Base-by-base conservation (phyloP, 2,888 invertebrate genomes). In the Pheosia gnoma region DNA sequence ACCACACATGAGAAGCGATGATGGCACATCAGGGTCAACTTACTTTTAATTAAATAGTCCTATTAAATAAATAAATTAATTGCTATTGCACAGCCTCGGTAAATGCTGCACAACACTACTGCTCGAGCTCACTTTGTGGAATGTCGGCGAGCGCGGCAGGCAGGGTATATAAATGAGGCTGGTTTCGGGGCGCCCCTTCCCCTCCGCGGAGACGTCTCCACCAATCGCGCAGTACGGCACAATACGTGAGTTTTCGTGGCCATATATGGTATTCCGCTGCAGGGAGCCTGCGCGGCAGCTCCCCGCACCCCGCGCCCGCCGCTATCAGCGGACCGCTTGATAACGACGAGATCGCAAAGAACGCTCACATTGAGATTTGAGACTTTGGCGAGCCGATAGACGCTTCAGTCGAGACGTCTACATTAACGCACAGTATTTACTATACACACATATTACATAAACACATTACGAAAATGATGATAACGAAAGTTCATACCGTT, bases 161-260 rank as follows among this genome's bases (percentile, higher is more conserved):
- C 92, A 86, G 94, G 93, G 93, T 95, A 94, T 94, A 94, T 93
- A 91, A 91, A 91, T 86, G 93, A 91, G 91, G 89, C 87, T 88
- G 91, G 87, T 91, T 93, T 91, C 91, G 91, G 82, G 87, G 89
- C 85, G 83, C 90, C 91, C 92, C 93, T 93, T 92, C 94, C 94
- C 94, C 91, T 83, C 88, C 83, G 83, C 85, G 77, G 84, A 81
- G 79, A 82, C 82, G 82, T 85, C 83, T 90, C 94, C 87, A 87
- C 96, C 96, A 96, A 96, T 96, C 91, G 94, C 89, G 91, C 91
- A 89, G 94, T 95, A 81, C 81, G 81, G 94, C 89, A 92, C 92
- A 91, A 94, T 95, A 83, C 82, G 78, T 83, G 89, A 86, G 83
- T 83, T 86, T 87, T 90, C 87, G 89, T 88, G 85, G 82, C 91